Evolutionary conservation across 37 sponge, comb jelly and placozoan genomes (phyloP).

Genomic region (Aplysina aerophoba): DNA sequence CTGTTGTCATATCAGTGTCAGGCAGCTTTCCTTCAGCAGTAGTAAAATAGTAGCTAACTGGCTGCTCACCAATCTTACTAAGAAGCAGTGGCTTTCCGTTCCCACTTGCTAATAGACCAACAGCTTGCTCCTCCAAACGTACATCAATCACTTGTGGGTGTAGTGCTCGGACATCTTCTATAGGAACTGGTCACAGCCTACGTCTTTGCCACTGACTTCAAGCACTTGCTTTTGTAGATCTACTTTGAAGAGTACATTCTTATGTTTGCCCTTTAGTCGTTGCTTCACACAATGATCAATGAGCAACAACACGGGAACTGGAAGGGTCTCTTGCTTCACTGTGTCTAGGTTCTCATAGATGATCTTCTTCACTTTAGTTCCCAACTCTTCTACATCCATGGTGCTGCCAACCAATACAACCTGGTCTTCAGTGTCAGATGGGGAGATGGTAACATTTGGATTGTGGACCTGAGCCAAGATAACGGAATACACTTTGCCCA

Average conservation of each 20-base stretch:
- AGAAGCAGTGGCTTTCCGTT: neutral
- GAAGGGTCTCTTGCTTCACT: neutral
- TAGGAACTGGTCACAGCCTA: neutral
- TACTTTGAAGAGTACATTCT: neutral
- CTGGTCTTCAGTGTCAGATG: neutral
- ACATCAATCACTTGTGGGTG: neutral
- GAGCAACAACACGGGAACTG: neutral
- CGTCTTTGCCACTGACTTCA: neutral
- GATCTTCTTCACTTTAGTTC: neutral
- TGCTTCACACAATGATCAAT: neutral
- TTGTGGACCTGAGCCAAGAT: neutral
- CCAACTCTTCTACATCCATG: neutral
- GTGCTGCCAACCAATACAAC: neutral
- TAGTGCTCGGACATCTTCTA: neutral
- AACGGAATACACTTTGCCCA: constrained; percentile 2
- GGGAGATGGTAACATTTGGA: neutral
- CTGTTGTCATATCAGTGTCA: neutral
- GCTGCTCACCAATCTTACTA: neutral
- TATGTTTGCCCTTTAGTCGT: neutral
- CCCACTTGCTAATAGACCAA: neutral
- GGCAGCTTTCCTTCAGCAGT: neutral
- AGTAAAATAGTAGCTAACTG: neutral
- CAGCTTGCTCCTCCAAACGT: neutral
- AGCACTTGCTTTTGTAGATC: neutral
- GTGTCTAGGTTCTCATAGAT: constrained; percentile 17